phyloP scores from a whole-genome alignment of 2,888 invertebrate species.

The Cephus sareptanus region DNA sequence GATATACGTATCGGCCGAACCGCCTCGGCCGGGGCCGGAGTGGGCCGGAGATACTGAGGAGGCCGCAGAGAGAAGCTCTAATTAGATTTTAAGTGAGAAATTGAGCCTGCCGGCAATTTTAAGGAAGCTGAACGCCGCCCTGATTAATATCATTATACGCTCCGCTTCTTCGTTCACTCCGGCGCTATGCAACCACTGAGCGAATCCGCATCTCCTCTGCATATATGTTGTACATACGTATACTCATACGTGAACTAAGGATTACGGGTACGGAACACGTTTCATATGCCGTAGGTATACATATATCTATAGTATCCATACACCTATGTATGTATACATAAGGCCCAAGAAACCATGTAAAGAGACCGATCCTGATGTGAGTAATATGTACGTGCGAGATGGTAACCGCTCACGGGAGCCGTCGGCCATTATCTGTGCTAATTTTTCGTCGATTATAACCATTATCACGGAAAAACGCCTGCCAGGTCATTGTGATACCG shows the following conservation, averaged over 20 bases:
- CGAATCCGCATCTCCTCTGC: too few species aligned
- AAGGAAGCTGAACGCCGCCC: conserved; percentile 64
- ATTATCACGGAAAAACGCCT: conserved; percentile 14
- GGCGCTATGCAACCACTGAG: too few species aligned
- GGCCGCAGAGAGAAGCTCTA: conserved; percentile 53
- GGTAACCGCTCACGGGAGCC: not conserved
- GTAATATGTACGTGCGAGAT: not conserved
- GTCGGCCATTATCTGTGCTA: conserved; percentile 18
- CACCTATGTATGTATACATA: too few species aligned
- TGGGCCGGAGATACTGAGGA: conserved; percentile 17
- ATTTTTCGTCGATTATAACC: conserved; percentile 18
- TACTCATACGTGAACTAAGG: conserved; percentile 1
- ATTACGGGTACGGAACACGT: conserved; percentile 9
- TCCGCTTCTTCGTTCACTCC: conserved; percentile 11
- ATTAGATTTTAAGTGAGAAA: conserved; percentile 66
- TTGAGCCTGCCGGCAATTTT: conserved; percentile 65
- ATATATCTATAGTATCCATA: too few species aligned
- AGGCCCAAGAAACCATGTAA: too few species aligned
- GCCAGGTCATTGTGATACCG: not conserved
- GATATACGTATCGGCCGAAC: conserved; percentile 16
- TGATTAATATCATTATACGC: conserved; percentile 65
- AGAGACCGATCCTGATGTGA: too few species aligned
- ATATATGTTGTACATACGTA: not conserved
- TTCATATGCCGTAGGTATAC: not conserved
- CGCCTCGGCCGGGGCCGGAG: conserved; percentile 14